These are phyloP conservation scores for Festucalex cinctus DNA, from an alignment of 2,113 vertebrate genomes.

Conservation along the genomic window DNA sequence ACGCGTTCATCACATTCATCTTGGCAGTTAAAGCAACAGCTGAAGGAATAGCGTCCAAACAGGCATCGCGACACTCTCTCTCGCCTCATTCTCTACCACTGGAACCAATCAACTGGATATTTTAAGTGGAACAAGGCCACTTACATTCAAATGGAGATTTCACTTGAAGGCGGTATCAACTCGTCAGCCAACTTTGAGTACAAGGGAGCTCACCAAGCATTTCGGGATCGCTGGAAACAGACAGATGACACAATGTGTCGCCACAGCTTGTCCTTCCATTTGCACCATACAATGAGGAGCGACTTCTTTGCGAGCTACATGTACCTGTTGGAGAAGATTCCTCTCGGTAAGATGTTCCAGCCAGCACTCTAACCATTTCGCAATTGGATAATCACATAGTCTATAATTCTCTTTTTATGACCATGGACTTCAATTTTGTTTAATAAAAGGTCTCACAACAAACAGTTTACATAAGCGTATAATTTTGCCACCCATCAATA, in stretches of 20 bases:
- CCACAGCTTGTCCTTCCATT: constrained; percentile 90
- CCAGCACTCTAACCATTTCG: not conserved
- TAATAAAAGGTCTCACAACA: not conserved
- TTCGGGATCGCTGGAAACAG: constrained; percentile 83
- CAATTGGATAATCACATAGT: not conserved
- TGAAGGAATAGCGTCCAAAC: constrained; percentile 33
- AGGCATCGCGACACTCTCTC: constrained; percentile 1
- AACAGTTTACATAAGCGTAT: not conserved
- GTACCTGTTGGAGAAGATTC: constrained; percentile 85
- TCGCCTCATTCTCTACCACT: not conserved
- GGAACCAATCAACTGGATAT: not conserved
- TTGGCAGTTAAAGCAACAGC: constrained; percentile 74
- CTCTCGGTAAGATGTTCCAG: constrained; percentile 78
- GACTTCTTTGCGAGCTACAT: constrained; percentile 97
- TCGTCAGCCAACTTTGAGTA: constrained; percentile 62
- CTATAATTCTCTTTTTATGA: not conserved
- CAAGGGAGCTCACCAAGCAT: constrained; percentile 83
- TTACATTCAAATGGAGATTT: constrained; percentile 32
- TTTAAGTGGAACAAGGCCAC: not conserved
- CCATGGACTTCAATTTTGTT: no score
- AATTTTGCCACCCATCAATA: no score
- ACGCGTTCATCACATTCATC: constrained; percentile 30
- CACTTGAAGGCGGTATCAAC: not conserved
- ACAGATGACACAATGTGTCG: constrained; percentile 85
- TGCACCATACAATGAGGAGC: constrained; percentile 82